phyloP scores from a whole-genome alignment of 2,888 invertebrate genomes.

The Clunio marinus region DNA sequence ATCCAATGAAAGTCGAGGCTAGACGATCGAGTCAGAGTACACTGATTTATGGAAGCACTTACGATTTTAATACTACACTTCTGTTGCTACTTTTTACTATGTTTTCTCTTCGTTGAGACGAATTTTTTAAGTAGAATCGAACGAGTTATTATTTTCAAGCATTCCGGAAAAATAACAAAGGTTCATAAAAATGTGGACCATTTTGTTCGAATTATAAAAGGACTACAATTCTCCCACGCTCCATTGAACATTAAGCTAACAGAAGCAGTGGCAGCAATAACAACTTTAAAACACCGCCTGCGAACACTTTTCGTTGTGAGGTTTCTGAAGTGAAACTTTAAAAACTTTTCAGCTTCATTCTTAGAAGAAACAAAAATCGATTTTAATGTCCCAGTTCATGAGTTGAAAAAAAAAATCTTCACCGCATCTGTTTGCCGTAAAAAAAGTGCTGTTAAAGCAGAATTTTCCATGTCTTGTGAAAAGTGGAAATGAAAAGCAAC shows the following conservation, averaged over 20 bases:
- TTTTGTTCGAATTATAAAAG: neutral
- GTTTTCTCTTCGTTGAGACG: neutral
- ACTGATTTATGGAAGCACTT: slow-evolving; percentile 1
- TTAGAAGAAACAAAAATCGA: neutral
- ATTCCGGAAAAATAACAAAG: neutral
- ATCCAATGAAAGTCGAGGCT: too few relatives aligned
- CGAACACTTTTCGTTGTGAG: neutral
- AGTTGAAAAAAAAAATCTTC: neutral
- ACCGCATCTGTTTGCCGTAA: neutral
- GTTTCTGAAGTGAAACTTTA: neutral
- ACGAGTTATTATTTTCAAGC: too few relatives aligned
- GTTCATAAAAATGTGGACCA: neutral
- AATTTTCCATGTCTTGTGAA: neutral
- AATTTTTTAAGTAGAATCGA: neutral
- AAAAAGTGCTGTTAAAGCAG: neutral
- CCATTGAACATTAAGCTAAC: too few relatives aligned
- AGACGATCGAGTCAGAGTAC: neutral
- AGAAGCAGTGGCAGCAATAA: too few relatives aligned
- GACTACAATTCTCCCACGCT: too few relatives aligned
- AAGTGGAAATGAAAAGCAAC: neutral
- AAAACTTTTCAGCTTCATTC: neutral
- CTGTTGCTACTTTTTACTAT: neutral
- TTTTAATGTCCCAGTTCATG: neutral
- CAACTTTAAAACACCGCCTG: too few relatives aligned
- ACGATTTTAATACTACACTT: neutral